Base-by-base conservation (phyloP, 2,888 invertebrate species). In the Drosophila atroscutellata region DNA sequence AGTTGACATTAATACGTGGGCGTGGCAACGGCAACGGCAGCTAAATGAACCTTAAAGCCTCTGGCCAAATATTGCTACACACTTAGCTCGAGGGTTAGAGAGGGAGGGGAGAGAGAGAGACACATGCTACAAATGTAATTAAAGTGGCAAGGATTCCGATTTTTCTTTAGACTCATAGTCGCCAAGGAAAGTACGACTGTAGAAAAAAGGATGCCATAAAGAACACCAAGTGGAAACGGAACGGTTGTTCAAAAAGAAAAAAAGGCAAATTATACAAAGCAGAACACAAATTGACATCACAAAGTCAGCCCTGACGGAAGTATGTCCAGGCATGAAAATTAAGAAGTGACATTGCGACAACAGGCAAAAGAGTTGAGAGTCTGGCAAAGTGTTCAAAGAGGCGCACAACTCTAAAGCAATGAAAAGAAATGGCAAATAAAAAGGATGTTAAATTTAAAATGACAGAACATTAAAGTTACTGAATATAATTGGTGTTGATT, bases 1-100 rank as follows among this genome's bases (percentile, higher is more conserved):
- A 85, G 84, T 75, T 72, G 77, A 70, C 89, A 84, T 86, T 85
- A 82, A 80, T 72, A 76, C 57, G 63, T 71, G 54, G 66, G 52
- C 62, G 36, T 52, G 64, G 61, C 58, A 49, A 37, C n/a, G n/a
- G n/a, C n/a, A 20, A 45, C 58, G 49, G 24, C 32, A 32, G 39
- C 36, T 20, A 42, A 65, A 61, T 65, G 39, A 61, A 70, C 70
- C 55, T 63, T 32, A 52, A 58, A 54, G 24, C 50, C 34, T 28
- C 2, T 7, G 59, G 30, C 39, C 11, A 36, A 57, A 47, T 11
- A 37, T 42, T 42, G 42, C 42, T 20, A 20, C 42, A 13, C 20
- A 20, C 20, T 13, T 2, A 42, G 20, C 42, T 20, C 20, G 6
- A 2, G 2, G 11, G 20, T 5, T 42, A 5, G 11, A 13, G 13